Evolutionary conservation across 92 coral and sea anemone species (phyloP).

Genomic region (Phymanthus crucifer): DNA sequence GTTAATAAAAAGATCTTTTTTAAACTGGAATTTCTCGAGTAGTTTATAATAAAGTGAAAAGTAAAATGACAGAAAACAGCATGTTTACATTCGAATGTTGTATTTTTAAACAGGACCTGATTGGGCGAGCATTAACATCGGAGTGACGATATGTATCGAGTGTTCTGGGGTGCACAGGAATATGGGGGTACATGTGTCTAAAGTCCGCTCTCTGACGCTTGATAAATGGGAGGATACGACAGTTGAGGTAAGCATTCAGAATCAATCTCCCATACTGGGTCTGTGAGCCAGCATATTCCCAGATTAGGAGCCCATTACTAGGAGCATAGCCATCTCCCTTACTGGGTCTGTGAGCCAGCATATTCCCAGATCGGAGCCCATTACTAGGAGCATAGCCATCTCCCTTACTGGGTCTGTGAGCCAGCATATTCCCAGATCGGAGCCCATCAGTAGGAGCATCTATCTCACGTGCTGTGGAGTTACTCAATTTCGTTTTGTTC

Average conservation of each 20-base stretch:
- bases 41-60: too few relatives aligned
- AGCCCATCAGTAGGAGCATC: too few relatives aligned
- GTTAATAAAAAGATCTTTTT: too few relatives aligned
- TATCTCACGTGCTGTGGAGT: background rate
- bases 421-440: background rate
- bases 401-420: background rate
- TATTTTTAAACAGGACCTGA: constrained; percentile 75
- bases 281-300: background rate
- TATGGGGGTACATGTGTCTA: constrained; percentile 96
- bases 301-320: background rate
- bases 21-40: too few relatives aligned
- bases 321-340: background rate
- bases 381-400: background rate
- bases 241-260: constrained; percentile 63
- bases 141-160: constrained; percentile 90
- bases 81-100: background rate
- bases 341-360: background rate
- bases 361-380: background rate
- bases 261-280: background rate
- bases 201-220: constrained; percentile 89
- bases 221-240: constrained; percentile 98
- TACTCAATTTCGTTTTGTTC: background rate
- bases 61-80: too few relatives aligned
- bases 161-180: constrained; percentile 99
- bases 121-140: constrained; percentile 98